Evolutionary conservation across 1,140 invertebrate genomes (phyloP).

Genomic region (Drosophila sproati): DNA sequence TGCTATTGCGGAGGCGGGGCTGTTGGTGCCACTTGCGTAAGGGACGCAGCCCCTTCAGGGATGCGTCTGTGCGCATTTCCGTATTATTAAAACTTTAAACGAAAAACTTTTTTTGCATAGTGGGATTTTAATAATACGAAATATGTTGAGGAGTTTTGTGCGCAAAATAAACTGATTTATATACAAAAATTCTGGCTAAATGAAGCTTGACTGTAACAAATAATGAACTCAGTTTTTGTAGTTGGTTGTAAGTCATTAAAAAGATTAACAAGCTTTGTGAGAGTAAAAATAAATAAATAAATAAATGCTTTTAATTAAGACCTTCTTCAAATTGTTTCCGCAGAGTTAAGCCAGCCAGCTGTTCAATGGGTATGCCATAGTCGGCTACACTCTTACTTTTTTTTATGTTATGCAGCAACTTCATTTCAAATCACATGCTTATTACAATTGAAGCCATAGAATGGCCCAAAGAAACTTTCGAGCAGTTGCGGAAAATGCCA

Average conservation of each 20-base stretch:
- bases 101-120: constrained; percentile 58
- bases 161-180: constrained; percentile 7
- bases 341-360: background rate
- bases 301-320: no score
- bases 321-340: no score
- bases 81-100: constrained; percentile 67
- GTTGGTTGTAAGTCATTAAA: background rate
- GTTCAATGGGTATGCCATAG: background rate
- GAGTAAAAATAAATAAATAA: no score
- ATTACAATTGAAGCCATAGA: constrained; percentile 62
- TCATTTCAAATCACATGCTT: background rate
- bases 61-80: constrained; percentile 15
- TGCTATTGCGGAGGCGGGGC: background rate
- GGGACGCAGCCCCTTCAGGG: background rate
- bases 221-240: background rate
- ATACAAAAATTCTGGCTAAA: background rate
- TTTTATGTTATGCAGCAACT: background rate
- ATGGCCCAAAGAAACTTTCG: constrained; percentile 11
- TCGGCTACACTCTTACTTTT: background rate
- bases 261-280: background rate
- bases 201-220: background rate
- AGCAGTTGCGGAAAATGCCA: constrained; percentile 44
- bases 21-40: background rate
- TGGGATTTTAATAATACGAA: constrained; percentile 46
- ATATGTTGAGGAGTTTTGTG: constrained; percentile 22